These are phyloP conservation scores for Zoanthus sansibaricus DNA, from an alignment of 92 coral and sea anemone species.

Conservation along the genomic window DNA sequence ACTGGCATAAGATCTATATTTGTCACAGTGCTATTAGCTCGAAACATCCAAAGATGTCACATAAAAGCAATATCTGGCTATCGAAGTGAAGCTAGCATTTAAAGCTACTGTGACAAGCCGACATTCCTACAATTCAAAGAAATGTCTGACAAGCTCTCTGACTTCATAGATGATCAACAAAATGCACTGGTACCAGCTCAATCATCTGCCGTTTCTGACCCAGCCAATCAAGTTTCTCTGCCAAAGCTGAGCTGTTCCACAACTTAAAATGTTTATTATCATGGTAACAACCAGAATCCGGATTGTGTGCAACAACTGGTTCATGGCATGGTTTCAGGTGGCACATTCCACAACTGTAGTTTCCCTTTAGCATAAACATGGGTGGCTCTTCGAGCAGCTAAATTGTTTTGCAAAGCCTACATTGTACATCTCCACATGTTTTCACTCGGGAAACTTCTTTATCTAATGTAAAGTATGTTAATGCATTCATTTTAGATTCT, in stretches of 20 bases:
- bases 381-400: constrained; percentile 16
- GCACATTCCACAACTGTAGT: constrained; percentile 13
- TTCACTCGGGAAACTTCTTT: no score
- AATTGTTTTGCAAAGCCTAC: not conserved
- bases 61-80: constrained; percentile 65
- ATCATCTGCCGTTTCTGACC: constrained; percentile 19
- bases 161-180: constrained; percentile 40
- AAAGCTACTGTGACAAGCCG: constrained; percentile 60
- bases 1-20: constrained; percentile 66
- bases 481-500: no score
- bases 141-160: constrained; percentile 54
- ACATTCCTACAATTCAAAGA: constrained; percentile 65
- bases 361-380: constrained; percentile 15
- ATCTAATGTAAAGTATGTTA: no score
- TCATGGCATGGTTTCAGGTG: constrained; percentile 22
- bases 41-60: constrained; percentile 56
- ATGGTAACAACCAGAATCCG: not conserved
- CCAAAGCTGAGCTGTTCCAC: constrained; percentile 5
- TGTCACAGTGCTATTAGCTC: constrained; percentile 55
- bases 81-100: constrained; percentile 58
- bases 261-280: not conserved
- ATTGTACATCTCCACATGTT: no score
- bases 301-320: constrained; percentile 7
- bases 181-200: constrained; percentile 32
- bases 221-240: constrained; percentile 8